Base-by-base conservation (phyloP, 2,113 vertebrate species). In the Acrocephalus arundinaceus region DNA sequence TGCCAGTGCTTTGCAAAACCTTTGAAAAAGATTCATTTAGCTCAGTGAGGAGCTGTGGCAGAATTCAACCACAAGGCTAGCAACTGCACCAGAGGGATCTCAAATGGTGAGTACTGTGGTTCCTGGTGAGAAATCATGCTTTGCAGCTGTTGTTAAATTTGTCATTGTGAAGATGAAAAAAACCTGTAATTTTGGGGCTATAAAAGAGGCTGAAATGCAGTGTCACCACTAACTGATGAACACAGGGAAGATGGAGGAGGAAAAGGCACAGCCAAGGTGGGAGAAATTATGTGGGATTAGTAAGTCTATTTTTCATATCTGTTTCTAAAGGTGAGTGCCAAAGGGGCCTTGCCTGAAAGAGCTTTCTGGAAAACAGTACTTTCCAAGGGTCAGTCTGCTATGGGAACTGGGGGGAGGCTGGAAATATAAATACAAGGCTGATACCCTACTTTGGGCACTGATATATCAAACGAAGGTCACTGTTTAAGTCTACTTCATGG, bases 361-460 rank as follows among this genome's bases (percentile, higher is more conserved):
- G 6, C 23, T 86, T 35, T 86, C 30, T 62, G 33, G 51, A 46
- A 70, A 28, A 65, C 3, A 43, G 16, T 39, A 1, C 1, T 24
- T 89, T 67, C 48, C 21, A 52, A 72, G 37, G 13, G 15, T n/a
- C 13, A 74, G 37, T 18, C 9, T 31, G 30, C 52, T 39, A 37
- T 0, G 0, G 43, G 24, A 66, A 43, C 8, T 23, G 30, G 3
- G 6, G 11, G 2, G 5, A 74, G 33, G 30, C 25, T 68, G 17
- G 3, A 15, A 25, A 13, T 46, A 5, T 59, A 59, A 78, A 74
- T 19, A 30, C 5, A 39, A 79, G n/a, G 15, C 10, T 57, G 23
- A 43, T 8, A 33, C 41, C 9, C 27, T 49, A 21, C 18, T 71
- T 71, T 66, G 21, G 31, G 10, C 10, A 28, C 18, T 4, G 2